Percentiles rank a stretch among this genome's conserved stretches.
Conservation (phyloP, 2,888 invertebrate species). For the Andrena trimmerana region DNA sequence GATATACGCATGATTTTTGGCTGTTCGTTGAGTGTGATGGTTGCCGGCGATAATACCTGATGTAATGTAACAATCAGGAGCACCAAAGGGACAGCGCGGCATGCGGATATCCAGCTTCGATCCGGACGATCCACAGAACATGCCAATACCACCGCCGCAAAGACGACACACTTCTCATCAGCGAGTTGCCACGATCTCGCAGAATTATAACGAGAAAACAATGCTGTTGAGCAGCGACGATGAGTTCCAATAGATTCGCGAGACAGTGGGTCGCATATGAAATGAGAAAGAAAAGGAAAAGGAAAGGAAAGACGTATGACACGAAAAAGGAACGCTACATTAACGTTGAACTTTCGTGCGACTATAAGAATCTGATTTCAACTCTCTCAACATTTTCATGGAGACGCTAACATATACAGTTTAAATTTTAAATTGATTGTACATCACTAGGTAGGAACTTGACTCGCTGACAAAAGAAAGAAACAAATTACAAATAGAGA, state of each 20-base stretch:
- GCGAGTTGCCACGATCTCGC: constrained; percentile 92
- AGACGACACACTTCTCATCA: constrained; percentile 87
- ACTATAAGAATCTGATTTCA: constrained; percentile 36
- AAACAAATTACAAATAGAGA: constrained; percentile 52
- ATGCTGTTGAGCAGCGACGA: constrained; percentile 98
- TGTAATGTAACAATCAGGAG: constrained; percentile 83
- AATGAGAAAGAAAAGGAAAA: constrained; percentile 5
- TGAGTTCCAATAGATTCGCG: constrained; percentile 91
- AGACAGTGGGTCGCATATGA: constrained; percentile 35
- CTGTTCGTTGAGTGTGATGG: constrained; percentile 38
- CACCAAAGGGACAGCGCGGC: constrained; percentile 89
- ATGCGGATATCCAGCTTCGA: constrained; percentile 89
- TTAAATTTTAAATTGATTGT: constrained; percentile 47
- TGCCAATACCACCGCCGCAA: constrained; percentile 83
- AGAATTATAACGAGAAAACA: constrained; percentile 97
- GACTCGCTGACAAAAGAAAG: constrained; percentile 53
- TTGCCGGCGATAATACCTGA: constrained; percentile 63
- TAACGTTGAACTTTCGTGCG: constrained; percentile 56
- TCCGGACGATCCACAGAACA: constrained; percentile 88
- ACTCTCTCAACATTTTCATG: constrained; percentile 11
- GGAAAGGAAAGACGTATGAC: not conserved
- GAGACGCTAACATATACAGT: constrained; percentile 36
- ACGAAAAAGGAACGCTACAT: not conserved
- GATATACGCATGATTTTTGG: constrained; percentile 45
- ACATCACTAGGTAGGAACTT: constrained; percentile 65